Evolutionary conservation across 2,113 vertebrate genomes (phyloP).

Genomic region (Tenrec ecaudatus): DNA sequence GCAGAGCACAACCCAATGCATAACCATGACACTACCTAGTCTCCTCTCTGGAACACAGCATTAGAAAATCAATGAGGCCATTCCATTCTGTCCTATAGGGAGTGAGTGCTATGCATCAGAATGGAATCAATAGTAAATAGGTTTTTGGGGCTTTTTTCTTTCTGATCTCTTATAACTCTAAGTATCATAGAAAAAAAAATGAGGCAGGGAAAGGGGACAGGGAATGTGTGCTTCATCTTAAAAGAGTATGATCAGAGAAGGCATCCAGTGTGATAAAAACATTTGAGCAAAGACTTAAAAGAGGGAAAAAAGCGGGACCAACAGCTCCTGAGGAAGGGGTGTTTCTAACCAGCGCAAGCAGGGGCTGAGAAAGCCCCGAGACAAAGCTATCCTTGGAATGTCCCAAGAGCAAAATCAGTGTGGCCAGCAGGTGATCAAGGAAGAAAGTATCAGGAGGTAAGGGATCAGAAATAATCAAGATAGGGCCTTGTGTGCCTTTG

Average conservation of each 20-base stretch:
- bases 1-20: too few species aligned
- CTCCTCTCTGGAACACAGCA: not conserved
- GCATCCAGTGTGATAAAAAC: not conserved
- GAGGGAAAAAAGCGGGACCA: not conserved
- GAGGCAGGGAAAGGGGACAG: not conserved
- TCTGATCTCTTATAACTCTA: too few species aligned
- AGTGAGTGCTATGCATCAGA: too few species aligned
- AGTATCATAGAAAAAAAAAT: not conserved
- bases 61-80: not conserved
- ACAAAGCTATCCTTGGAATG: not conserved
- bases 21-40: too few species aligned
- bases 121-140: too few species aligned
- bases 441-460: not conserved
- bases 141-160: too few species aligned
- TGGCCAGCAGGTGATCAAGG: not conserved
- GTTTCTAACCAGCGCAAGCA: not conserved
- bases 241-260: not conserved
- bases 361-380: not conserved
- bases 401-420: not conserved
- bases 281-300: conserved; percentile 15
- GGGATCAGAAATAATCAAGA: not conserved
- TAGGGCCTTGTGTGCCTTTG: not conserved
- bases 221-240: not conserved
- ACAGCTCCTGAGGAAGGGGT: not conserved
- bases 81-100: not conserved